phyloP scores from a whole-genome alignment of 2,113 vertebrate genomes.

The Ctenodactylus gundi region DNA sequence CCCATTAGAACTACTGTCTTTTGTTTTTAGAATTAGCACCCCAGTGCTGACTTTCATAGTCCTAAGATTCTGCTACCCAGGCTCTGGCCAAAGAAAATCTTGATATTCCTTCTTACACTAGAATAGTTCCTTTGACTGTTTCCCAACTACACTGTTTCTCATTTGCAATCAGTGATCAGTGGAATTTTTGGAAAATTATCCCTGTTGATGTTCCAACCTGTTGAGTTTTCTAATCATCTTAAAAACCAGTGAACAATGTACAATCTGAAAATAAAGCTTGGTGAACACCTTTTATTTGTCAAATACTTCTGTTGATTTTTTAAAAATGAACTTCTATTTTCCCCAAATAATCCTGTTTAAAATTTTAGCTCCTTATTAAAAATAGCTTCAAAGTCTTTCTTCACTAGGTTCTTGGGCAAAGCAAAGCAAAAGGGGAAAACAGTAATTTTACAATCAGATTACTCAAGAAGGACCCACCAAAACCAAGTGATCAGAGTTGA shows the following conservation, averaged over 20 bases:
- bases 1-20: no score
- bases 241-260: background rate
- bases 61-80: background rate
- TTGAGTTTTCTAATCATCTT: background rate
- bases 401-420: background rate
- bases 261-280: background rate
- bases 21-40: background rate
- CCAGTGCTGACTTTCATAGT: background rate
- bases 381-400: background rate
- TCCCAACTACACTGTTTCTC: background rate
- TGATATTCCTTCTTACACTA: background rate
- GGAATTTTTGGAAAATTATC: background rate
- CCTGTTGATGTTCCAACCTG: background rate
- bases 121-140: background rate
- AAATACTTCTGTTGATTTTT: conserved; percentile 6
- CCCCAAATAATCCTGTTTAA: conserved; percentile 38
- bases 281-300: background rate
- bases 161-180: background rate
- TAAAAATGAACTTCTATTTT: background rate
- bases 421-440: background rate
- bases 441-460: background rate
- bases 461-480: background rate
- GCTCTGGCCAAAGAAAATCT: background rate
- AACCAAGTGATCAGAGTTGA: background rate
- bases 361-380: background rate